Base-by-base conservation (phyloP, 2,888 invertebrate genomes). In the Drosophila recens region DNA sequence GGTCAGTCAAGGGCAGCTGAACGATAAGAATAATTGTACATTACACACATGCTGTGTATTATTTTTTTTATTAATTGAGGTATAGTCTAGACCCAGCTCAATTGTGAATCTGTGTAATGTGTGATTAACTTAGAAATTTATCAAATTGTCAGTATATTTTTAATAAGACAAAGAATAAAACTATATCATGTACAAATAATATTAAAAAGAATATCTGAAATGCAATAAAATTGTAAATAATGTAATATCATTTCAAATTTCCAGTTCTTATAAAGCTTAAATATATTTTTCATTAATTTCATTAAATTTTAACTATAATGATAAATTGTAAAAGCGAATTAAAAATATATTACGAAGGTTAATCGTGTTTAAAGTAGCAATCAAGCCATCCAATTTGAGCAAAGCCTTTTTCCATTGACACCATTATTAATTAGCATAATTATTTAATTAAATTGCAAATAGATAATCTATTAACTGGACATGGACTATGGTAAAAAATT, bases 401-500 rank as follows among this genome's bases (percentile, higher is more conserved):
- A 8, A 10, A 33, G 11, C 4, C 5, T 11, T 6, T 49, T 34
- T 33, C 5, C 11, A 9, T 33, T 30, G 10, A 8, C 4, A 6
- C 3, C 33, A 5, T 10, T 15, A 20, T 23, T 45, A 23, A 76
- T 46, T 75, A 33, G 46, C 42, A 38, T 71, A 75, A 76, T 75
- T 75, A 58, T 48, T 63, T n/a, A 46, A 67, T 57, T 61, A n/a
- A 63, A 64, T 67, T 72, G 61, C 27, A 5, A 11, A 1, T 15
- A 15, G 23, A 15, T n/a, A 17, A 76, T 40, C 62, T 38, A 9
- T 9, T 15, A 49, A 49, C 5, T 13, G 23, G 8, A 15, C n/a
- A 20, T 11, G 20, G 36, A 23, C 9, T 23, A n/a, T 23, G 15
- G 27, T 5, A 11, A n/a, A 17, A 8, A 20, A 4, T 54, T 20